Evolutionary conservation across 2,797 vertebrate genomes (phyloP).

Genomic region (Hapalemur alaotrensis): DNA sequence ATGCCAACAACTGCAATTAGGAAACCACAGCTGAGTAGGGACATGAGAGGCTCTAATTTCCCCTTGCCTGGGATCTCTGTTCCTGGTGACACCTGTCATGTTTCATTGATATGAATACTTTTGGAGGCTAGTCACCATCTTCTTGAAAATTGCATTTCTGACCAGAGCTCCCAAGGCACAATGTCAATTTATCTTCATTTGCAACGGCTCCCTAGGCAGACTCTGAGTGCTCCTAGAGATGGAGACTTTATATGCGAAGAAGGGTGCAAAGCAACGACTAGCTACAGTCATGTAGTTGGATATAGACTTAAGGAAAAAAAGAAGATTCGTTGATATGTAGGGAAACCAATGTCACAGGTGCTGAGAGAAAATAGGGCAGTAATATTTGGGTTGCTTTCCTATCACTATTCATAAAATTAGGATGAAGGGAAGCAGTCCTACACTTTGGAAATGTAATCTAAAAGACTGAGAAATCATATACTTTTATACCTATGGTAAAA

Average conservation of each 20-base stretch:
- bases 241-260: conserved; percentile 25
- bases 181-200: conserved; percentile 73
- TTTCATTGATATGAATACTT: conserved; percentile 73
- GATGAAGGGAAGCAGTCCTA: background rate
- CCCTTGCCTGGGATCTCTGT: conserved; percentile 62
- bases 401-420: background rate
- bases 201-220: conserved; percentile 45
- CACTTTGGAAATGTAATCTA: background rate
- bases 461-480: background rate
- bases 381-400: background rate
- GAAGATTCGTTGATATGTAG: background rate
- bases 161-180: conserved; percentile 50
- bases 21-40: conserved; percentile 56
- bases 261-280: conserved; percentile 10
- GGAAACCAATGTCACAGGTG: background rate
- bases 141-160: conserved; percentile 74
- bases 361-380: background rate
- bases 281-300: background rate
- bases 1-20: conserved; percentile 73
- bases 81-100: conserved; percentile 77
- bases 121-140: conserved; percentile 66
- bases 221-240: background rate
- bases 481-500: background rate
- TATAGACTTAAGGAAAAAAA: background rate
- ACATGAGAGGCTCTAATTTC: conserved; percentile 70